phyloP scores from a whole-genome alignment of 2,113 vertebrate species.

The mouse (Mus musculus) region GRCm39 chrX:94167001-94167500 shows the following conservation, averaged over 20 bases:
- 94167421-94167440: conserved; percentile 40
- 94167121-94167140: neutral
- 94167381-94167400: neutral
- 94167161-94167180: neutral
- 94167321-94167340: neutral
- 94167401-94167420: neutral
- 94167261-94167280: conserved; percentile 48
- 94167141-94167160: conserved; percentile 30
- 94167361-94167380: conserved; percentile 27
- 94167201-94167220: conserved; percentile 4
- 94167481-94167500: conserved; percentile 43
- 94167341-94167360: neutral
- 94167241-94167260: neutral
- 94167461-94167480: neutral
- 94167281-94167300: neutral
- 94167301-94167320: conserved; percentile 45
- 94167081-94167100: neutral
- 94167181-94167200: neutral
- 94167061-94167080: too few species aligned
- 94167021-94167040: neutral
- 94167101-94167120: neutral
- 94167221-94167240: conserved; percentile 10
- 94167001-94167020: neutral
- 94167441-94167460: neutral
- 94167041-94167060: neutral